phyloP scores from a whole-genome alignment of 1,140 invertebrate species.

The Zaprionus taronus region DNA sequence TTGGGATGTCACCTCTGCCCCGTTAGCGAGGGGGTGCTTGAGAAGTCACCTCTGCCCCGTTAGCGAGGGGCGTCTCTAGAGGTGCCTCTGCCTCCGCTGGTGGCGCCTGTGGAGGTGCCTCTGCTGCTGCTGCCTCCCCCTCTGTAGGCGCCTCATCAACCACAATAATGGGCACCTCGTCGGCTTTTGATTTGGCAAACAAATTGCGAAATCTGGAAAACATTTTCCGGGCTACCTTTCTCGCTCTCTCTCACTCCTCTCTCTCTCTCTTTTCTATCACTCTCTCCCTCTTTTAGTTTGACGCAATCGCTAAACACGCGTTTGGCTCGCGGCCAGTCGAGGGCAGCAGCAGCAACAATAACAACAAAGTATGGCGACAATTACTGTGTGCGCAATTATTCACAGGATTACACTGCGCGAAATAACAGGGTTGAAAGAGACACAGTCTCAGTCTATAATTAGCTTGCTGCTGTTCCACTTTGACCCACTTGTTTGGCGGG shows the following conservation, averaged over 20 bases:
- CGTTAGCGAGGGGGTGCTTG: background rate
- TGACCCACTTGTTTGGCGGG: constrained; percentile 62
- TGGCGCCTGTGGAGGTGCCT: constrained; percentile 1
- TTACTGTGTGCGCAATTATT: constrained; percentile 61
- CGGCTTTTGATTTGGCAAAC: constrained; percentile 73
- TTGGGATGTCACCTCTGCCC: accelerated
- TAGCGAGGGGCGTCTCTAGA: too few relatives aligned
- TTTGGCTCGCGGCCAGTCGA: constrained; percentile 69
- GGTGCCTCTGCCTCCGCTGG: background rate
- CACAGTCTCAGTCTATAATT: constrained; percentile 48
- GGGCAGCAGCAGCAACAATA: background rate
- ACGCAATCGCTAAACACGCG: constrained; percentile 71
- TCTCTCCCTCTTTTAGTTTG: constrained; percentile 47
- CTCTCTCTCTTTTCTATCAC: constrained; percentile 39
- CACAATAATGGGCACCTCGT: constrained; percentile 64
- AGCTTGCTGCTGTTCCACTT: constrained; percentile 29
- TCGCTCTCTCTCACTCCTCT: background rate
- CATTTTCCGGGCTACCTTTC: constrained; percentile 46
- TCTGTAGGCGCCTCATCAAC: constrained; percentile 46
- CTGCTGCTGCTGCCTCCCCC: background rate
- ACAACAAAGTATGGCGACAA: constrained; percentile 43
- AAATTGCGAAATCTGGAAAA: constrained; percentile 82
- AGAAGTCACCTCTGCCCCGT: too few relatives aligned
- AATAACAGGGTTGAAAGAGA: constrained; percentile 5
- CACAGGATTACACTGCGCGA: constrained; percentile 37